Base-by-base conservation (phyloP, 2,113 vertebrate species). In the Spermophilus dauricus region DNA sequence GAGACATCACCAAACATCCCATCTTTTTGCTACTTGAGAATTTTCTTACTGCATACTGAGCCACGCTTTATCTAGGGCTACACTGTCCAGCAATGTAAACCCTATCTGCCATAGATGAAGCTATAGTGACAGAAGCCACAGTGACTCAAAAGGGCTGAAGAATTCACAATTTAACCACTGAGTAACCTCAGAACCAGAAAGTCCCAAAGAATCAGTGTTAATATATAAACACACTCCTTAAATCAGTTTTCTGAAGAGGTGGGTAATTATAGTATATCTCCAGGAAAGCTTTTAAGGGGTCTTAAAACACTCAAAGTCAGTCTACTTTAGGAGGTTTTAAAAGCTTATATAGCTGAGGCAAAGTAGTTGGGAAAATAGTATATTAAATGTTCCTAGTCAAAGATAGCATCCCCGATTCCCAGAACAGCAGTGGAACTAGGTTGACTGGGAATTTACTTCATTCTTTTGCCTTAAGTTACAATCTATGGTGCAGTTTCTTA, bases 211-310 rank as follows among this genome's bases (percentile, higher is more conserved):
- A 88, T 86, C 11, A 75, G 39, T 91, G 17, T 8, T 1, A 67
- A 24, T 16, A 85, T 82, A 86, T 75, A 75, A 61, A 88, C 22
- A 87, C 3, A 89, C 5, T 65, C 67, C 18, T 76, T 76, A 80
- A 92, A n/a, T 7, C 37, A 84, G 20, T 89, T 92, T 86, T 94
- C 75, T 81, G 32, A 61, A 69, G 42, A 94, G 58, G 65, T 48
- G 18, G 58, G 63, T 95, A 77, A 88, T 82, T 87, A 96, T 39
- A 91, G 58, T 90, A 11, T 91, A 34, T 67, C 63, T 53, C 85
- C 39, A 69, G 78, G 90, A 96, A 97, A 96, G 34, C 45, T 93
- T 97, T 95, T n/a, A 86, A 94, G 24, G 58, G 92, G 16, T 91
- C 72, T 95, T 95, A 72, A 95, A 91, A 91, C 92, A 89, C 58